Percentiles rank a stretch among this genome's conserved stretches.
phyloP scores from a whole-genome alignment of 92 coral and sea anemone genomes.

The Bergia sp. region DNA sequence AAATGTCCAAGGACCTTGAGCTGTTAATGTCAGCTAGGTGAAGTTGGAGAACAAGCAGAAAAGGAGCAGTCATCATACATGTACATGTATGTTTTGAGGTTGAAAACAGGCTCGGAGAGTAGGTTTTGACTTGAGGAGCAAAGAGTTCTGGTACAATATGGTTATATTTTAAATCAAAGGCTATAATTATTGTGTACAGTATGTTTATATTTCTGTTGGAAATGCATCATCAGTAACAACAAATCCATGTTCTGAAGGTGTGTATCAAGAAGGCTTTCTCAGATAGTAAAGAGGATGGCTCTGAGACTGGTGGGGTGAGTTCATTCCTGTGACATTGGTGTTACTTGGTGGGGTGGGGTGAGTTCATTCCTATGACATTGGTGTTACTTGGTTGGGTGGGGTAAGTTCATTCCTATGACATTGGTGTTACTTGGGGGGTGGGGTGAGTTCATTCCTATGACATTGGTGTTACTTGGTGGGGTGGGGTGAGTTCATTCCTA shows the following conservation, averaged over 20 bases:
- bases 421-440: too few relatives aligned
- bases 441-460: background rate
- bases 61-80: too few relatives aligned
- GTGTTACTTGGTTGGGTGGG: background rate
- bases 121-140: too few relatives aligned
- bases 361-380: background rate
- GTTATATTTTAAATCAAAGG: background rate
- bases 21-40: too few relatives aligned
- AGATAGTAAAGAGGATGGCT: conserved; percentile 41
- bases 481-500: too few relatives aligned
- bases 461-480: too few relatives aligned
- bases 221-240: background rate
- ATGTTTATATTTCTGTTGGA: background rate
- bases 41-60: too few relatives aligned
- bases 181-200: background rate
- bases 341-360: background rate
- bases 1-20: too few relatives aligned
- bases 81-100: background rate
- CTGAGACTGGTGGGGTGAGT: conserved; percentile 36
- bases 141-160: background rate
- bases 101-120: too few relatives aligned
- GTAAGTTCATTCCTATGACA: too few relatives aligned
- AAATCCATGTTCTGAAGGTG: background rate
- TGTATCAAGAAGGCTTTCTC: conserved; percentile 41
- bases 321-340: background rate